Evolutionary conservation across 2,888 invertebrate species (phyloP).

Genomic region (Macaria notata): DNA sequence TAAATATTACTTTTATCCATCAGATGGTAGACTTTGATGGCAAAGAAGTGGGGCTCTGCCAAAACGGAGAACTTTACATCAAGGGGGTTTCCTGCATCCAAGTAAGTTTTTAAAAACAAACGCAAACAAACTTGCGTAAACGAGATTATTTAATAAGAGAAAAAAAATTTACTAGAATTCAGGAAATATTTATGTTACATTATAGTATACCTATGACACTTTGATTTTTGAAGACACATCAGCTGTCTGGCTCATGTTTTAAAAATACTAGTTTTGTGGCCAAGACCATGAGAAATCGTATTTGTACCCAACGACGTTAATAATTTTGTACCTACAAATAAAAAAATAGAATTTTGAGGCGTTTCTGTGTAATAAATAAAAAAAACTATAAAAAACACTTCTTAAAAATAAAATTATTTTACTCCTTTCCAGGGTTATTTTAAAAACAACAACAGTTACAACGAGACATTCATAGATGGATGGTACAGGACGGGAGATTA

Average conservation of each 20-base stretch:
- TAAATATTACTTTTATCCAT: too few species aligned
- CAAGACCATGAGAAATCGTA: background rate
- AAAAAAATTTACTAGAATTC: too few species aligned
- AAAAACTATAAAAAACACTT: too few species aligned
- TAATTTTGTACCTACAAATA: background rate
- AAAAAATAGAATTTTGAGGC: background rate
- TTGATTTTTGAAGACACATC: too few species aligned
- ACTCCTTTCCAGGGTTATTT: slow-evolving; percentile 46
- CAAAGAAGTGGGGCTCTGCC: slow-evolving; percentile 34
- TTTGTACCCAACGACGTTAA: background rate
- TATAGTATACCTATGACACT: too few species aligned
- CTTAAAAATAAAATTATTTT: background rate
- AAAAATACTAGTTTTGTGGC: background rate
- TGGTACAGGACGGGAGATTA: slow-evolving; percentile 57
- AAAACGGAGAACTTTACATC: slow-evolving; percentile 50
- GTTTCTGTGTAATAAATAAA: background rate
- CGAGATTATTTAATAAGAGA: too few species aligned
- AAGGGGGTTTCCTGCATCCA: slow-evolving; percentile 46
- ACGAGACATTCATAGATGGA: slow-evolving; percentile 44
- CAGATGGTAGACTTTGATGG: slow-evolving; percentile 50
- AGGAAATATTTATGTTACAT: too few species aligned
- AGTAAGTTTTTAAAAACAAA: slow-evolving; percentile 36
- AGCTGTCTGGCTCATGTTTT: background rate
- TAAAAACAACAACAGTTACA: slow-evolving; percentile 39
- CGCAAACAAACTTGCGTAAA: too few species aligned